These are phyloP conservation scores for Leptarthrus brevirostris DNA, from an alignment of 2,888 invertebrate species.

Conservation along the genomic window DNA sequence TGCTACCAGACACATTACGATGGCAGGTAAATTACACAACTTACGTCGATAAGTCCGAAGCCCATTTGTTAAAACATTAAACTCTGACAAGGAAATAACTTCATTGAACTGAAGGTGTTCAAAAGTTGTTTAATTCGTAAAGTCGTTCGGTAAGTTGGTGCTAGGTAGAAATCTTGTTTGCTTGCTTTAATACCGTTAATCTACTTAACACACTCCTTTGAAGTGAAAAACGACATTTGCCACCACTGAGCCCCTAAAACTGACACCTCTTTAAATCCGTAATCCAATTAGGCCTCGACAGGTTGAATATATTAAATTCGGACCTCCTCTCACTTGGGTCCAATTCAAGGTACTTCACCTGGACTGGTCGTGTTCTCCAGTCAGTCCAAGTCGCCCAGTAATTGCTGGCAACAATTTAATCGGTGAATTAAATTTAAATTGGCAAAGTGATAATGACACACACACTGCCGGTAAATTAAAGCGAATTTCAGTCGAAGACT, in stretches of 20 bases:
- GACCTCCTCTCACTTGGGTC: background rate
- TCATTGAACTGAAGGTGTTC: too few species aligned
- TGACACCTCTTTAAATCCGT: constrained; percentile 35
- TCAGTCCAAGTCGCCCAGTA: background rate
- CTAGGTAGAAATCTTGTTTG: constrained; percentile 3
- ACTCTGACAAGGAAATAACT: too few species aligned
- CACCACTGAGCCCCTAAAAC: constrained; percentile 8
- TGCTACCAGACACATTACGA: too few species aligned
- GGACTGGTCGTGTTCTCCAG: background rate
- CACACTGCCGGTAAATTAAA: constrained; percentile 34
- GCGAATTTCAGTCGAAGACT: constrained; percentile 11
- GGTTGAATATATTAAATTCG: background rate
- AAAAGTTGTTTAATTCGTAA: too few species aligned
- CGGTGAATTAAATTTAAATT: constrained; percentile 41
- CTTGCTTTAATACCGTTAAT: constrained; percentile 18
- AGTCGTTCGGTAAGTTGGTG: too few species aligned
- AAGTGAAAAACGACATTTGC: constrained; percentile 14
- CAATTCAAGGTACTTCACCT: background rate
- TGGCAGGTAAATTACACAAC: too few species aligned
- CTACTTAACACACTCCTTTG: constrained; percentile 11
- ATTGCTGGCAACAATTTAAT: constrained; percentile 31
- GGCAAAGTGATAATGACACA: constrained; percentile 40
- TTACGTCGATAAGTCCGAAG: too few species aligned
- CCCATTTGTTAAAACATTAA: too few species aligned
- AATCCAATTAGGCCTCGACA: constrained; percentile 33